A percentile compares a stretch with the other conserved stretches of the same genome.
Evolutionary conservation across 1,140 invertebrate species (phyloP).

Genomic region (Cyclina sinensis): DNA sequence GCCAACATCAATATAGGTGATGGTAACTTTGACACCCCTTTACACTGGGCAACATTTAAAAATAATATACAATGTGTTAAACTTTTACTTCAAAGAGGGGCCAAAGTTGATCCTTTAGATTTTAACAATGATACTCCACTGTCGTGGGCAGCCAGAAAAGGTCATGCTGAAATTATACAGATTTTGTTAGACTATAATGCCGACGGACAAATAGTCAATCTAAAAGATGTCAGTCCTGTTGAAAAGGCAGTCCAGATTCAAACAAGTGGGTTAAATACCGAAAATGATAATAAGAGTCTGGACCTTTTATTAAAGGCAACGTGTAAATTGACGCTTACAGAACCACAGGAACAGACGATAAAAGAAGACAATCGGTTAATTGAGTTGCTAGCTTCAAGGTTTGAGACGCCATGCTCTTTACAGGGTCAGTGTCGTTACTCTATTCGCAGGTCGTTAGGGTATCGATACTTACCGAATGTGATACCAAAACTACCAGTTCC

Average conservation of each 20-base stretch:
- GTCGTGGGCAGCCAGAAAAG: slow-evolving; percentile 96
- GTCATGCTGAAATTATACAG: slow-evolving; percentile 95
- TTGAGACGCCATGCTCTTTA: slow-evolving; percentile 72
- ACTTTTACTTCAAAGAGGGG: slow-evolving; percentile 86
- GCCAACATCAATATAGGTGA: slow-evolving; percentile 81
- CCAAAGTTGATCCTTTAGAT: slow-evolving; percentile 86
- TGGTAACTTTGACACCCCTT: slow-evolving; percentile 81
- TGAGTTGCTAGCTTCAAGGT: slow-evolving; percentile 74
- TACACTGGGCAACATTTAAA: slow-evolving; percentile 86
- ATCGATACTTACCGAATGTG: slow-evolving; percentile 79
- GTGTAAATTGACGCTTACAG: slow-evolving; percentile 79
- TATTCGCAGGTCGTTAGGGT: slow-evolving; percentile 77
- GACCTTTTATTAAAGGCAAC: slow-evolving; percentile 80
- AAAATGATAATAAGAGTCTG: slow-evolving; percentile 80
- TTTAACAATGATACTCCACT: slow-evolving; percentile 85
- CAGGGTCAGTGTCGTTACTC: slow-evolving; percentile 75
- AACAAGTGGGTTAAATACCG: slow-evolving; percentile 80
- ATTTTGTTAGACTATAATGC: slow-evolving; percentile 92
- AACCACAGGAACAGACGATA: slow-evolving; percentile 71
- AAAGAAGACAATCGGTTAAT: slow-evolving; percentile 76
- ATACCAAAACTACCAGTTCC: slow-evolving; percentile 80
- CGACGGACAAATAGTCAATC: slow-evolving; percentile 86
- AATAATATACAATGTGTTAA: slow-evolving; percentile 84
- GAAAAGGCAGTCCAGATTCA: slow-evolving; percentile 77
- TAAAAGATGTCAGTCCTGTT: slow-evolving; percentile 75